These are phyloP conservation scores for Ptyas mucosa DNA, from an alignment of 2,113 vertebrate genomes.

Conservation along the genomic window DNA sequence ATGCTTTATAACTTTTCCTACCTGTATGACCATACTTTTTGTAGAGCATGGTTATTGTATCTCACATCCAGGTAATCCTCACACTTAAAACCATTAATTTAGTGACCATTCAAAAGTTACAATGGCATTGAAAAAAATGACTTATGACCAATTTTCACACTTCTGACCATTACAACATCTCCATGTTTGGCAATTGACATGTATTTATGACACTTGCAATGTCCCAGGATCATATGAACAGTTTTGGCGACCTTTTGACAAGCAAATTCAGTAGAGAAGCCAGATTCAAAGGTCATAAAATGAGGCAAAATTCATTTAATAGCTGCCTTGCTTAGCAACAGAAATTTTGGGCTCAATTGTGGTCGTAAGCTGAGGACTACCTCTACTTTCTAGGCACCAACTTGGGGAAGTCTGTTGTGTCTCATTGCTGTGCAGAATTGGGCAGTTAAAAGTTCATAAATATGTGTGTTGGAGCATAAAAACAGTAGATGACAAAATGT, in stretches of 20 bases:
- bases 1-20: background rate
- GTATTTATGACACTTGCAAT: background rate
- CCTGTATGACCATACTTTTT: background rate
- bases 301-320: background rate
- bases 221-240: background rate
- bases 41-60: background rate
- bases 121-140: background rate
- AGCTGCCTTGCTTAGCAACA: background rate
- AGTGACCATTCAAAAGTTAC: background rate
- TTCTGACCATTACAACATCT: background rate
- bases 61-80: background rate
- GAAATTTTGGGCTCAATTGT: background rate
- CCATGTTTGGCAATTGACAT: background rate
- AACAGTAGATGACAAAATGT: background rate
- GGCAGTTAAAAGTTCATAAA: background rate
- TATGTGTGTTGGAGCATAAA: background rate
- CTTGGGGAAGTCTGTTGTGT: background rate
- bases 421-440: background rate
- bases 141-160: background rate
- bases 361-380: background rate
- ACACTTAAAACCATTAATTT: background rate
- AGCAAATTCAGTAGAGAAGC: background rate
- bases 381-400: background rate
- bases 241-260: background rate
- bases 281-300: background rate